Conservation (phyloP, 2,113 vertebrate genomes). For the Hemiscyllium ocellatum region DNA sequence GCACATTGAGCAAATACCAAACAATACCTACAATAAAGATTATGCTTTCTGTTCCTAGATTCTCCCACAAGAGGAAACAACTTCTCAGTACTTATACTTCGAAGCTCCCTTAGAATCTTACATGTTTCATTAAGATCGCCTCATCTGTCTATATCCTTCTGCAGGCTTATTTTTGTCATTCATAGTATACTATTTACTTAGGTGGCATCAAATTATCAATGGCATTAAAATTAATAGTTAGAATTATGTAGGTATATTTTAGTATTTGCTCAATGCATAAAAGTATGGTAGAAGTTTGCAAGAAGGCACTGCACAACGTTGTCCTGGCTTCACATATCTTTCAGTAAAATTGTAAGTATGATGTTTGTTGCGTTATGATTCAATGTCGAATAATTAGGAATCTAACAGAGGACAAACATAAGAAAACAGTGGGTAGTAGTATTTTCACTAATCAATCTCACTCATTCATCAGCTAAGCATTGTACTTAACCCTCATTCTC, state of each 20-base stretch:
- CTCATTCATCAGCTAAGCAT: neutral
- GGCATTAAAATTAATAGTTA: neutral
- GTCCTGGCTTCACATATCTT: neutral
- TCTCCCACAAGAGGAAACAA: no score
- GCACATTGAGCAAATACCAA: no score
- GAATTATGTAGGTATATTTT: no score
- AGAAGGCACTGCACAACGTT: neutral
- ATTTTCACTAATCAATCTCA: neutral
- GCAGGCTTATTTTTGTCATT: no score
- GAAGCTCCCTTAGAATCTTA: no score
- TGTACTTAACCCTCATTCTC: neutral
- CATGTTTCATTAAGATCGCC: no score
- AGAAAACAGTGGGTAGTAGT: neutral
- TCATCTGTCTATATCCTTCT: no score
- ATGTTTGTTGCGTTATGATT: neutral
- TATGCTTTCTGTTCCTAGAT: no score
- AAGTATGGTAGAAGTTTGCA: neutral
- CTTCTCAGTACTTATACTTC: no score
- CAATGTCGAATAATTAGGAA: neutral
- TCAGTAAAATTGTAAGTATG: neutral
- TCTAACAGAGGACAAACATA: neutral
- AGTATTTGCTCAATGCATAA: neutral
- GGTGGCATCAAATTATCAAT: neutral
- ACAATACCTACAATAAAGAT: no score
- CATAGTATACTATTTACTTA: neutral